These are phyloP conservation scores for Ceratoteleas bidentatus DNA, from an alignment of 1,140 invertebrate genomes.

Conservation along the genomic window DNA sequence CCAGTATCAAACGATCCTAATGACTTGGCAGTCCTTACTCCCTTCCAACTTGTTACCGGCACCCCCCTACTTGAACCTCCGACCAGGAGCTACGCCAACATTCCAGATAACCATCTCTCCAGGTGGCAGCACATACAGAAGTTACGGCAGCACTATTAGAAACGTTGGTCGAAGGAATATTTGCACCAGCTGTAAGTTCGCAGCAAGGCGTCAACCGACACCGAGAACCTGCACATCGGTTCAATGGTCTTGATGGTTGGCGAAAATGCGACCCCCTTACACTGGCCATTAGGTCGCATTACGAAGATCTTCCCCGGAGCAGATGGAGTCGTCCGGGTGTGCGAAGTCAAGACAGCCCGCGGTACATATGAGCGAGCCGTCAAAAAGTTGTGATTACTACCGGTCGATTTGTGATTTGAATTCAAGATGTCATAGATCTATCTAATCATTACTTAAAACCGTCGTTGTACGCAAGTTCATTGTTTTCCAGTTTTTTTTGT, in stretches of 20 bases:
- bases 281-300: conserved; percentile 59
- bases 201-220: conserved; percentile 64
- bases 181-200: conserved; percentile 63
- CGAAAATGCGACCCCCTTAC: conserved; percentile 68
- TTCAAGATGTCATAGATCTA: no score
- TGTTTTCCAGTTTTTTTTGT: no score
- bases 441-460: no score
- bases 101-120: conserved; percentile 20
- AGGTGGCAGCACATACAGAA: conserved; percentile 47
- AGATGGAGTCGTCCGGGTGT: conserved; percentile 7
- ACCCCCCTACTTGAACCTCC: not conserved
- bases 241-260: conserved; percentile 73
- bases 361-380: not conserved
- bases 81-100: conserved; percentile 12
- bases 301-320: conserved; percentile 7
- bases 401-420: not conserved
- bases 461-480: no score
- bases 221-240: conserved; percentile 60
- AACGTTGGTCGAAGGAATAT: conserved; percentile 66
- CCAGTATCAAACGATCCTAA: not conserved
- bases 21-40: conserved; percentile 13
- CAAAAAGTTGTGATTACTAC: conserved; percentile 1
- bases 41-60: conserved; percentile 38
- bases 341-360: not conserved
- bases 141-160: conserved; percentile 67